These are phyloP conservation scores for Macrosoma leucophasiata DNA, from an alignment of 2,888 invertebrate species.

Conservation along the genomic window DNA sequence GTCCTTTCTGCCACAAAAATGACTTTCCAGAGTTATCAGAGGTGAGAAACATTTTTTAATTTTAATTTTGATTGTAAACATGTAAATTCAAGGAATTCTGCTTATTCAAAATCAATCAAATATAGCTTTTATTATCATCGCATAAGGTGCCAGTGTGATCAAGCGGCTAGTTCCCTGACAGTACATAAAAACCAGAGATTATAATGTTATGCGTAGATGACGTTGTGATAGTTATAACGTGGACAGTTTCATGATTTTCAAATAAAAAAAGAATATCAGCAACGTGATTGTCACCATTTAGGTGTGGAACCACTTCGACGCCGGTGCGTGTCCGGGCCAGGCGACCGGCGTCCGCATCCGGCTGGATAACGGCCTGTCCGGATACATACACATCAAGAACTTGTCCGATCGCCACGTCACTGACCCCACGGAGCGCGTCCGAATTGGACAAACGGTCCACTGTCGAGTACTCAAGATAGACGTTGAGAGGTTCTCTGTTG, in stretches of 20 bases:
- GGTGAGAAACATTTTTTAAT: too few relatives aligned
- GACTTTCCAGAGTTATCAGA: slow-evolving; percentile 97
- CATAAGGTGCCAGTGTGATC: too few relatives aligned
- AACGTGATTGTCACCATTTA: slow-evolving; percentile 22
- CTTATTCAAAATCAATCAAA: too few relatives aligned
- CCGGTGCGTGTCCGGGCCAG: slow-evolving; percentile 95
- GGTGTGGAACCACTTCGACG: slow-evolving; percentile 99
- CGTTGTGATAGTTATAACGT: too few relatives aligned
- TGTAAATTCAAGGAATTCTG: too few relatives aligned
- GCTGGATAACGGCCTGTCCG: slow-evolving; percentile 93
- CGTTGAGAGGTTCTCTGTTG: slow-evolving; percentile 93
- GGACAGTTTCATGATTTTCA: too few relatives aligned
- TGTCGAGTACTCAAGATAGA: slow-evolving; percentile 96
- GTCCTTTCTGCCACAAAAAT: slow-evolving; percentile 97
- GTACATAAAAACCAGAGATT: too few relatives aligned
- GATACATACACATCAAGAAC: slow-evolving; percentile 95
- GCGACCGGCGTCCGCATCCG: slow-evolving; percentile 93
- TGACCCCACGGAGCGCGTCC: slow-evolving; percentile 94
- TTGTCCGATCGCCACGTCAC: slow-evolving; percentile 94
- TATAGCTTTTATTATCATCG: too few relatives aligned
- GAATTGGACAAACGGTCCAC: slow-evolving; percentile 88
- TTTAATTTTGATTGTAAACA: too few relatives aligned
- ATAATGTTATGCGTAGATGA: too few relatives aligned
- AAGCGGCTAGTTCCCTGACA: too few relatives aligned
- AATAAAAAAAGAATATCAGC: too few relatives aligned